These are phyloP conservation scores for Mirza zaza DNA, from an alignment of 2,113 vertebrate species.

Conservation along the genomic window DNA sequence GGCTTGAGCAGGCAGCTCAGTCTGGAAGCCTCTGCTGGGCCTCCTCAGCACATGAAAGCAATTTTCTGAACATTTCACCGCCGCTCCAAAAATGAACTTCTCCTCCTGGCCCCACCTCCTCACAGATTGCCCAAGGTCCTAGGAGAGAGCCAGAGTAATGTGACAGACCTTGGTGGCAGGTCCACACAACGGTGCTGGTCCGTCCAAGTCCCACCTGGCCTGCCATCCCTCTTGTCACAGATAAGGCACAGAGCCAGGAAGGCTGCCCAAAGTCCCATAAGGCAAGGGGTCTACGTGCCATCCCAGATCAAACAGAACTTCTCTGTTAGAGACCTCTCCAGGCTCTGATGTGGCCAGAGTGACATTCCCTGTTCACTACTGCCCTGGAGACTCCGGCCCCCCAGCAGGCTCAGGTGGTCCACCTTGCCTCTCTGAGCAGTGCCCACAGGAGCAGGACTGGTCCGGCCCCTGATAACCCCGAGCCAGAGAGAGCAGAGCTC, in stretches of 20 bases:
- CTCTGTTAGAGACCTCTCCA: not conserved
- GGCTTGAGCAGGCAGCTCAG: not conserved
- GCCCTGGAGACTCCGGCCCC: not conserved
- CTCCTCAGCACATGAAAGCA: constrained; percentile 46
- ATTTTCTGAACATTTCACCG: constrained; percentile 27
- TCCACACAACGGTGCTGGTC: not conserved
- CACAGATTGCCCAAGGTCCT: not conserved
- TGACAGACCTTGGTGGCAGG: not conserved
- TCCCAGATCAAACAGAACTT: not conserved
- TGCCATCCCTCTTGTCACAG: not conserved
- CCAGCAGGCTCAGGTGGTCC: not conserved
- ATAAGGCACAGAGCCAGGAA: not conserved
- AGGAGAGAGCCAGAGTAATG: not conserved
- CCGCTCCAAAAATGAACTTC: constrained; percentile 27
- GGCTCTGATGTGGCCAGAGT: not conserved
- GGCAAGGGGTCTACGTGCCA: not conserved
- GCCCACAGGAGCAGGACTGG: not conserved
- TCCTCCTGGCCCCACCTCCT: not conserved
- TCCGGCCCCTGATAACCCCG: not conserved
- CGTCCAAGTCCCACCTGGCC: not conserved
- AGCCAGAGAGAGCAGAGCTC: not conserved
- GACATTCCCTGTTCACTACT: not conserved
- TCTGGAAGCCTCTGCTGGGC: not conserved
- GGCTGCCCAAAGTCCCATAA: not conserved
- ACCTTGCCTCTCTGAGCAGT: not conserved